These are phyloP conservation scores for Euwallacea fornicatus DNA, from an alignment of 1,140 invertebrate genomes.

Conservation along the genomic window DNA sequence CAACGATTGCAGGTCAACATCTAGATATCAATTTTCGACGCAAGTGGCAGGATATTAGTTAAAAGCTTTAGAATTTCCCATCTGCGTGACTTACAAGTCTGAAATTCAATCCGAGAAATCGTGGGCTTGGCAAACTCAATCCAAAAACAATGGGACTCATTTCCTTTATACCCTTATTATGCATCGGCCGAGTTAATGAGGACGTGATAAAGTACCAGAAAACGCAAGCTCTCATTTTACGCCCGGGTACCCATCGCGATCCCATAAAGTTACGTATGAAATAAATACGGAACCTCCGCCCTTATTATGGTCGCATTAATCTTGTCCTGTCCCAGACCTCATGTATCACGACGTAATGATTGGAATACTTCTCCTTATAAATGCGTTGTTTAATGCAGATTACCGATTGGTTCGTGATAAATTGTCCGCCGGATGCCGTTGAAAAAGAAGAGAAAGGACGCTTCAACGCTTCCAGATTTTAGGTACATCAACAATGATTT, in stretches of 20 bases:
- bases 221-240: neutral
- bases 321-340: neutral
- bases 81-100: too few species aligned
- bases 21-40: too few species aligned
- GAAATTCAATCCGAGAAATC: too few species aligned
- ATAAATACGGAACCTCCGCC: neutral
- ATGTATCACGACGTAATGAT: neutral
- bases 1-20: too few species aligned
- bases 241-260: neutral
- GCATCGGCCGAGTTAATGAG: neutral
- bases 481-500: too few species aligned
- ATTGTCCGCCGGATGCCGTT: neutral
- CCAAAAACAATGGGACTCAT: too few species aligned
- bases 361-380: neutral
- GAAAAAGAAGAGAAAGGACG: neutral
- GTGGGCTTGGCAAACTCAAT: too few species aligned
- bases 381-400: neutral
- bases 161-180: neutral
- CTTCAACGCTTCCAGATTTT: neutral
- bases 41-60: too few species aligned
- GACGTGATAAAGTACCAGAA: neutral
- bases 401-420: conserved; percentile 1
- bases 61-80: too few species aligned
- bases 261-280: neutral
- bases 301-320: neutral